Base-by-base conservation (phyloP, 2,888 invertebrate genomes). In the Gastrophysa polygoni region DNA sequence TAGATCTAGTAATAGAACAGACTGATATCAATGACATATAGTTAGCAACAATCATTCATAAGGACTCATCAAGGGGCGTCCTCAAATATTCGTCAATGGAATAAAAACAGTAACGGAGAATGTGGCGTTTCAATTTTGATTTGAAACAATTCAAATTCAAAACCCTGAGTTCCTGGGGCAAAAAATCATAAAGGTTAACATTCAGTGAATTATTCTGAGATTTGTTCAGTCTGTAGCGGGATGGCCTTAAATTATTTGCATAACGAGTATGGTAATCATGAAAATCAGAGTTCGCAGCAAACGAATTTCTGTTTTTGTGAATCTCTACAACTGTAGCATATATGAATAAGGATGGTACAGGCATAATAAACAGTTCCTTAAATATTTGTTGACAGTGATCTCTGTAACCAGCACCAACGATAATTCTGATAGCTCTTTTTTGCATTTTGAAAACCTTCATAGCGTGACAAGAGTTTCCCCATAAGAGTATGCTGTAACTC, bases 361-460 rank as follows among this genome's bases (percentile, higher is more conserved):
- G 17, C 44, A 44, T 44, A 44, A 44, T 44, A 11, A 44, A 11
- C 44, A 44, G 44, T 8, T 44, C 44, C 18, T 17, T 44, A 16
- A 44, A 18, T 44, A 44, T 44, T 44, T 14, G 44, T 44, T 44
- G 44, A 11, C 44, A 44, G 44, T 44, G 44, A 44, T 32, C 11
- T 32, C 11, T 32, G 32, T 32, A 32, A 11, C 32, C 32, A 32
- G 44, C 44, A 44, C 44, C 44, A 44, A 24, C 24, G 24, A 24
- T 24, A 24, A 24, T 24, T 24, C 24, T 24, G 24, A 24, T 24
- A 24, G 24, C n/a, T 16, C 38, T 38, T 38, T 38, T 38, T 38
- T 38, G 38, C 38, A 38, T 38, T 38, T 38, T 38, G 44, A 17
- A 44, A 18, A 44, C 44, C 44, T 44, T 44, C 44, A 44, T 44